Conservation (phyloP, 2,888 invertebrate species). For the Hartigia nigra region DNA sequence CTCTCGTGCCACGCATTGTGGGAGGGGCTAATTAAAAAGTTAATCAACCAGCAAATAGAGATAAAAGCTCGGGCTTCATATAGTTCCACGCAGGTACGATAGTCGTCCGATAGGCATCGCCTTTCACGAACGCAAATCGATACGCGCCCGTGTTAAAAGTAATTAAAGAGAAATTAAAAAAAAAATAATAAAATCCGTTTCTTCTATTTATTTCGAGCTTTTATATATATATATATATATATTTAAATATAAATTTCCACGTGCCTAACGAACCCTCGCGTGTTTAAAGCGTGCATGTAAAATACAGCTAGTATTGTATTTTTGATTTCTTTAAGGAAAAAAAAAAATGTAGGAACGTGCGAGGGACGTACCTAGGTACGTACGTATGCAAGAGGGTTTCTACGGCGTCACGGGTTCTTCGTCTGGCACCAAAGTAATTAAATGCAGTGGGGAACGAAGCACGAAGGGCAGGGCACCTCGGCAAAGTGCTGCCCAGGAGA, state of each 20-base stretch:
- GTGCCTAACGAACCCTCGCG: not conserved
- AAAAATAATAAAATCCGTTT: not conserved
- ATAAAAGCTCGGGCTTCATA: conserved; percentile 34
- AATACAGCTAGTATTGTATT: not conserved
- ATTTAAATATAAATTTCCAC: not conserved
- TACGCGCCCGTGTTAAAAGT: not conserved
- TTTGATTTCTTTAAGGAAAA: not conserved
- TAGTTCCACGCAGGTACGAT: conserved; percentile 15
- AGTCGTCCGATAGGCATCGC: not conserved
- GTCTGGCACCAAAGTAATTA: conserved; percentile 54
- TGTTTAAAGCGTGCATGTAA: not conserved
- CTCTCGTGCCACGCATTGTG: conserved; percentile 2
- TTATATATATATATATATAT: not conserved
- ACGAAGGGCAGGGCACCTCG: conserved; percentile 28
- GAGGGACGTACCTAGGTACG: not conserved
- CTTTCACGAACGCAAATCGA: not conserved
- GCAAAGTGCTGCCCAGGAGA: conserved; percentile 23
- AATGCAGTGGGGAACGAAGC: conserved; percentile 39
- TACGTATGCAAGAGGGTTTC: not conserved
- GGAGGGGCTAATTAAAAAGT: conserved; percentile 40
- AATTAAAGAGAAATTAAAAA: not conserved
- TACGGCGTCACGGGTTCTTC: conserved; percentile 5
- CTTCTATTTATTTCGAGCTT: not conserved
- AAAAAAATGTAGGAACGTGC: not conserved
- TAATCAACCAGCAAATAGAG: conserved; percentile 40